These are phyloP conservation scores for Chroicocephalus ridibundus DNA, from an alignment of 2,113 vertebrate species.

Conservation along the genomic window DNA sequence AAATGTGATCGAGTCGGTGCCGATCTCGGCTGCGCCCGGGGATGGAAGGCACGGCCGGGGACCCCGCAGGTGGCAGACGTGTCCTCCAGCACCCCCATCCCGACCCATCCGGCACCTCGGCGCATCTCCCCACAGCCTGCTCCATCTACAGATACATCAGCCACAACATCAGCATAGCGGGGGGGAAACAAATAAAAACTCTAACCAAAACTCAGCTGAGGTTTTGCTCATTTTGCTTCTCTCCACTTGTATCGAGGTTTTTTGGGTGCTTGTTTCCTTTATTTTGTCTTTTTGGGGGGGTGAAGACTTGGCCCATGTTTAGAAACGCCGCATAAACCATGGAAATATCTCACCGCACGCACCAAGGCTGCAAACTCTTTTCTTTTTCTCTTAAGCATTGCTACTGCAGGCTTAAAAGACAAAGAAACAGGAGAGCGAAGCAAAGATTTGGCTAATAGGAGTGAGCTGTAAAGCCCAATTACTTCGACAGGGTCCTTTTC, in stretches of 20 bases:
- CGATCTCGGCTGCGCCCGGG: rapidly evolving
- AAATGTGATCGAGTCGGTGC: rapidly evolving
- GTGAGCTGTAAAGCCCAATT: neutral
- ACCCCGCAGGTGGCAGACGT: rapidly evolving
- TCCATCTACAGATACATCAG: neutral
- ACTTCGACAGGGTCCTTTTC: conserved; percentile 8
- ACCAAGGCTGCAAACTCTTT: neutral
- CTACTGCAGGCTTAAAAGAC: neutral
- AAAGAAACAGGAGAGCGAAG: neutral
- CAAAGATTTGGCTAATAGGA: neutral
- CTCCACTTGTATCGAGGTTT: neutral
- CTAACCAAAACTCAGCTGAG: neutral
- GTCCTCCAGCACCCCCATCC: neutral
- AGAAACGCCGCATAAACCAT: neutral
- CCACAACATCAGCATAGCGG: rapidly evolving
- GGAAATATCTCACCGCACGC: neutral
- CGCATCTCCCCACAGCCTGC: neutral
- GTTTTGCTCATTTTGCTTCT: neutral
- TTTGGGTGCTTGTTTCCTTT: neutral
- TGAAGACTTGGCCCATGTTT: neutral
- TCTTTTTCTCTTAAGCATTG: neutral
- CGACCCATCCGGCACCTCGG: neutral
- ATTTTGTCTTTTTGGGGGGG: neutral
- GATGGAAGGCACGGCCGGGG: neutral
- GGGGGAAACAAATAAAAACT: neutral